Base-by-base conservation (phyloP, 2,113 vertebrate genomes). In the Ginglymostoma cirratum region DNA sequence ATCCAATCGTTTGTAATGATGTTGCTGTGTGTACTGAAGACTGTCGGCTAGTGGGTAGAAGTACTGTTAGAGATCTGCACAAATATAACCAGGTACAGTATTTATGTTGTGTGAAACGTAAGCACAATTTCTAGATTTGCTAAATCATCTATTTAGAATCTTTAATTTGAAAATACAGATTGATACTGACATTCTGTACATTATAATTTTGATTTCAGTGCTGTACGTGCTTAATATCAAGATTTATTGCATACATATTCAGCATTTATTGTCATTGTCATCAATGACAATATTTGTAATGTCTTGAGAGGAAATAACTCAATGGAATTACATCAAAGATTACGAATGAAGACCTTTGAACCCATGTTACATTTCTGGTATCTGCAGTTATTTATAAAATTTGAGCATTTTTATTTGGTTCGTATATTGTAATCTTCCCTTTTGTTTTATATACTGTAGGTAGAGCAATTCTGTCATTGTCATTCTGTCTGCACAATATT, bases 1-100 rank as follows among this genome's bases (percentile, higher is more conserved):
- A 95, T 70, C 38, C 93, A 72, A 45, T 69, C 93, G 42, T 72
- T 95, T 72, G 67, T 95, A 48, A 95, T 95, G 38, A 95, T 95
- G 93, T 95, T 95, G 93, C 65, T 72, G 93, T 95, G 66, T 72
- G 48, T 70, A 70, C 65, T 66, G 89, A 93, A 93, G 89, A 38
- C 61, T 93, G 89, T 95, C 93, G 30, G 93, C 92, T 94, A 69
- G 66, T 45, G 66, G 66, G 70, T 45, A 94, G 92, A 67, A 45
- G 92, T n/a, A 27, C 34, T 42, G 24, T 45, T 66, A 94, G 42
- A 66, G 66, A 42, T 42, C 93, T 48, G 14, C 66, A 95, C 65
- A 67, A 69, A 94, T 67, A 65, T 94, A 94, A 69, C 67, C 93
- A 95, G 93, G 66, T 95, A 67, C 92, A 95, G n/a, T 72, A 14